Base-by-base conservation (phyloP, 1,140 invertebrate species). In the Hermatobates lingyangjiaoensis region DNA sequence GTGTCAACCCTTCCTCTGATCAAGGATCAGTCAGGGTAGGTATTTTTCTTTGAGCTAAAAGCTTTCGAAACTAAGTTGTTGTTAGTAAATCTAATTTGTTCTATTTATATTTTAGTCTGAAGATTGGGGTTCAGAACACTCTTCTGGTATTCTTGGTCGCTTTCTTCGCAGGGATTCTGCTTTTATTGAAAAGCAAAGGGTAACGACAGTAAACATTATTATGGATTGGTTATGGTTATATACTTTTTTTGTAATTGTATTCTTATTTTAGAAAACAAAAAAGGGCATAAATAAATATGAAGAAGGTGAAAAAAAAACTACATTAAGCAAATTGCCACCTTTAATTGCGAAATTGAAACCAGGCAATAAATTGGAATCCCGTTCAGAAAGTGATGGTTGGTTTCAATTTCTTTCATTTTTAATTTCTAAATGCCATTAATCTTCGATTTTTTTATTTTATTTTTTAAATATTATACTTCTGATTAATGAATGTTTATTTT, bases 91-190 rank as follows among this genome's bases (percentile, higher is more conserved):
- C 20, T 5, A n/a, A n/a, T 48, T 34, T 3, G 27, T 48, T 2
- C n/a, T 2, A 28, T n/a, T 48, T 10, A 1, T 12, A 28, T 48
- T 72, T 30, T 58, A 81, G 74, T 81, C 79, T 45, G 79, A 82
- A 60, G 80, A 83, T 61, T 79, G 77, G 61, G 74, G 76, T 45
- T 83, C 80, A 3, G 80, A 83, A 61, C 69, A 75, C 59, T 80
- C 76, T 20, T 83, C 80, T 0, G 75, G 78, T 53, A 68, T 81
- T 34, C 73, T 81, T 24, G 77, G 75, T n/a, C 73, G 77, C 57
- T 76, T 81, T 61, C 68, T 80, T 40, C 66, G 74, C 34, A 69
- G 76, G 39, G 78, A 82, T 60, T 76, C 74, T 46, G 72, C 71
- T 30, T 63, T 68, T 54, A 65, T 68, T 56, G 65, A 67, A 10